Evolutionary conservation across 2,113 vertebrate species (phyloP).

Genomic region (Chaetodon trifascialis): DNA sequence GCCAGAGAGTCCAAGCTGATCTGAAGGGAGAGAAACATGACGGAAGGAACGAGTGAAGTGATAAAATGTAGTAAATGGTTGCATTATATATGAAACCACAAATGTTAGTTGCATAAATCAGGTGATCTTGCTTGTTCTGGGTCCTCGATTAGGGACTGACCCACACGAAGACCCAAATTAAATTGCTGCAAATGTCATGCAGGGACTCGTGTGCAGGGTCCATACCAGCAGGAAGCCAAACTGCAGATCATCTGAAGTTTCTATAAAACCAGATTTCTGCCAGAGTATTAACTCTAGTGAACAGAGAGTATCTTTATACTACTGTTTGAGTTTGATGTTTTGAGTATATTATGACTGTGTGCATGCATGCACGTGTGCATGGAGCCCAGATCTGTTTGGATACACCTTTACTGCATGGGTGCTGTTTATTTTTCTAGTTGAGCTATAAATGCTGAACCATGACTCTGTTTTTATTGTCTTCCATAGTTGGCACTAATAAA

Average conservation of each 20-base stretch:
- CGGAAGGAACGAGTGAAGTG: neutral
- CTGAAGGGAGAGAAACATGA: slow-evolving; percentile 9
- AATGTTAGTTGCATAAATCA: neutral
- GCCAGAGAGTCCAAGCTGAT: slow-evolving; percentile 63
- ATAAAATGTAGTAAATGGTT: slow-evolving; percentile 15
- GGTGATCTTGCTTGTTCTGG: neutral
- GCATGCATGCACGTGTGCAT: neutral
- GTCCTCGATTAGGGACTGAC: neutral
- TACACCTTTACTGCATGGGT: fast-evolving
- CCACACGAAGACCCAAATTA: neutral
- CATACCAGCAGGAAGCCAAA: neutral
- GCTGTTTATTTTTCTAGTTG: slow-evolving; percentile 27
- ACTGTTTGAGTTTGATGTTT: neutral
- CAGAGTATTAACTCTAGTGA: neutral
- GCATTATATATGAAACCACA: neutral
- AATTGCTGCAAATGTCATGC: neutral
- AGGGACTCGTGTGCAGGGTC: neutral
- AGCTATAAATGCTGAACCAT: slow-evolving; percentile 16
- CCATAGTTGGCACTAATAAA: slow-evolving; percentile 73
- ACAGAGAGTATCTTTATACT: neutral
- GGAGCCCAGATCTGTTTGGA: neutral
- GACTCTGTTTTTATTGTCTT: slow-evolving; percentile 56
- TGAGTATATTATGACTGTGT: neutral
- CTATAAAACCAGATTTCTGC: neutral
- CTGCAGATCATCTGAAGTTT: neutral